Percentiles rank a stretch among this genome's conserved stretches.
Evolutionary conservation across 1,140 invertebrate genomes (phyloP).

Genomic region (Carcinoscorpius rotundicauda): DNA sequence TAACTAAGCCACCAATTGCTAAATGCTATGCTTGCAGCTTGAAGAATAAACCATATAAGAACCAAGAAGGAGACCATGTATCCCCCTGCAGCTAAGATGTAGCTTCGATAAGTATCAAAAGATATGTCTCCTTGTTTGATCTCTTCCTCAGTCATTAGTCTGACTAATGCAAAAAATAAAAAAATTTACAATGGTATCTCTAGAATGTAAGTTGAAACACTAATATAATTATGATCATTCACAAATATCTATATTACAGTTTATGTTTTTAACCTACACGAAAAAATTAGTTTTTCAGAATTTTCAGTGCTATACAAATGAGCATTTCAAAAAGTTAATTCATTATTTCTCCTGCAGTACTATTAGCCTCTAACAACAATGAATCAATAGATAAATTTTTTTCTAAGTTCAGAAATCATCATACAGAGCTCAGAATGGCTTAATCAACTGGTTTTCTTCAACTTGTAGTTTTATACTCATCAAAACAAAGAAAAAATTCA

Average conservation of each 20-base stretch:
- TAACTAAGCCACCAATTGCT: slow-evolving; percentile 53
- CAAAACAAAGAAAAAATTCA: too few relatives aligned
- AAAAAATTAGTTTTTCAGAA: too few relatives aligned
- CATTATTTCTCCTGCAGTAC: not conserved
- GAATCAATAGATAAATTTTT: not conserved
- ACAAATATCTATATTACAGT: slow-evolving; percentile 5
- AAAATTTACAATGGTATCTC: slow-evolving; percentile 2
- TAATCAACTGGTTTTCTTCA: too few relatives aligned
- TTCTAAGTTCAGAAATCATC: slow-evolving; percentile 16
- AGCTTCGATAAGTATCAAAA: slow-evolving; percentile 38
- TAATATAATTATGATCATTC: slow-evolving; percentile 2
- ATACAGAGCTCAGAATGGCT: too few relatives aligned
- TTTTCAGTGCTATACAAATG: too few relatives aligned
- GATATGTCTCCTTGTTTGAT: slow-evolving; percentile 37
- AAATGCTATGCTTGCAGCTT: slow-evolving; percentile 44
- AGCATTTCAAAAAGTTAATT: too few relatives aligned
- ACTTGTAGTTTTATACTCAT: too few relatives aligned
- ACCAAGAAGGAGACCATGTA: slow-evolving; percentile 38
- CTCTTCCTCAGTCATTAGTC: slow-evolving; percentile 37
- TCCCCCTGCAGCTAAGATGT: slow-evolving; percentile 48
- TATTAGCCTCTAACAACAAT: not conserved
- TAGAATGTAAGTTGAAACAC: not conserved
- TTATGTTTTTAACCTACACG: not conserved
- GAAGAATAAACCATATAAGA: slow-evolving; percentile 43
- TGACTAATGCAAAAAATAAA: slow-evolving; percentile 23